These are phyloP conservation scores for Deilephila elpenor DNA, from an alignment of 2,888 invertebrate genomes.

Conservation along the genomic window DNA sequence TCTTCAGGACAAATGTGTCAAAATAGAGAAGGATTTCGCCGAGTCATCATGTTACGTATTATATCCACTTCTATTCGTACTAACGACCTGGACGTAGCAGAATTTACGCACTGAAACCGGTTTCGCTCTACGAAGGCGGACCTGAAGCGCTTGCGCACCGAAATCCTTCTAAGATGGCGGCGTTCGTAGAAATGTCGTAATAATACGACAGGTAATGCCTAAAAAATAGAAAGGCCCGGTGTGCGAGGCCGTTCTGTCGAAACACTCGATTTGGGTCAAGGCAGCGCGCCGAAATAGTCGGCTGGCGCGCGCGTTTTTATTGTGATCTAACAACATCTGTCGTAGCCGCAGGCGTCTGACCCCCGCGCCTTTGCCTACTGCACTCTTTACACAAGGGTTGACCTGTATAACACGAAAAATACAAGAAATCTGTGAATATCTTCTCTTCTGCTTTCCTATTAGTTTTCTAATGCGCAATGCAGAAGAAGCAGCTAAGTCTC, in stretches of 20 bases:
- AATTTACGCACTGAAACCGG: slow-evolving; percentile 58
- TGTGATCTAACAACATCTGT: slow-evolving; percentile 84
- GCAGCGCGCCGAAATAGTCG: slow-evolving; percentile 84
- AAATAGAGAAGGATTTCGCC: background rate
- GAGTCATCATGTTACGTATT: background rate
- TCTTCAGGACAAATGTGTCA: too few relatives aligned
- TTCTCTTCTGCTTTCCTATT: background rate
- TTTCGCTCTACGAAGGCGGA: slow-evolving; percentile 54
- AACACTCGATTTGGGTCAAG: slow-evolving; percentile 83
- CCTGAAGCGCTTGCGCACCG: slow-evolving; percentile 64
- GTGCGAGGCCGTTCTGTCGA: slow-evolving; percentile 83
- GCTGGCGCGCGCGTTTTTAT: slow-evolving; percentile 82
- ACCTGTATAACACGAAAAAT: background rate
- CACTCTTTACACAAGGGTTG: background rate
- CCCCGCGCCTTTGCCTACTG: slow-evolving; percentile 37
- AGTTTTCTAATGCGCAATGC: background rate
- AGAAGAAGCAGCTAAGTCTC: background rate
- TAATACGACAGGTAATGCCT: slow-evolving; percentile 84
- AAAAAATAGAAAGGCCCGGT: slow-evolving; percentile 85
- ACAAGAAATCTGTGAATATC: background rate
- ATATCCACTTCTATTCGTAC: slow-evolving; percentile 32
- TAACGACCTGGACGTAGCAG: slow-evolving; percentile 39
- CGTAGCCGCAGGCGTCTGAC: slow-evolving; percentile 60
- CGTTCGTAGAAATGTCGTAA: slow-evolving; percentile 79
- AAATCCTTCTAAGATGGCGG: slow-evolving; percentile 78